Evolutionary conservation across 1,140 invertebrate genomes (phyloP).

Genomic region (Leptoteleia sp.): DNA sequence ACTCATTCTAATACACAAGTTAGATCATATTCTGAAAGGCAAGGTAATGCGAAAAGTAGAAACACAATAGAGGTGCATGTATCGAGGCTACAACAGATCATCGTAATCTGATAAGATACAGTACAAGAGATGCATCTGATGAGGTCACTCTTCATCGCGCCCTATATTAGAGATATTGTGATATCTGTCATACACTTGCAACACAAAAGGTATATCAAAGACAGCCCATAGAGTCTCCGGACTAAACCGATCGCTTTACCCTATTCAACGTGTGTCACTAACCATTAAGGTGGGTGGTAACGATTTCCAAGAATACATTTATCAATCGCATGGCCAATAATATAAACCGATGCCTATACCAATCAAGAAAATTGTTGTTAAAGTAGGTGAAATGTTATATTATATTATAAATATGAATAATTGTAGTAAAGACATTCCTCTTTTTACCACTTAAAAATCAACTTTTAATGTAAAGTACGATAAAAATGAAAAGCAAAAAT

Average conservation of each 20-base stretch:
- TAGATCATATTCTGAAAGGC: constrained; percentile 31
- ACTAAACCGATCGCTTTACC: constrained; percentile 12
- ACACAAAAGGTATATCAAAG: constrained; percentile 43
- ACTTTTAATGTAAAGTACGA: too few relatives aligned
- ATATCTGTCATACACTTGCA: constrained; percentile 56
- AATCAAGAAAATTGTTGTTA: too few relatives aligned
- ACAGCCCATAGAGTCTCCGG: constrained; percentile 38
- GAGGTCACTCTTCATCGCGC: constrained; percentile 45
- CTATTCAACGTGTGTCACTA: constrained; percentile 35
- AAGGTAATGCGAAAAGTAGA: constrained; percentile 42
- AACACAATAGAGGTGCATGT: constrained; percentile 45
- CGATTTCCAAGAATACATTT: too few relatives aligned
- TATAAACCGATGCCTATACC: too few relatives aligned
- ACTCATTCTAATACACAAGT: constrained; percentile 31
- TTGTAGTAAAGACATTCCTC: too few relatives aligned
- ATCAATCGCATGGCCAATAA: too few relatives aligned
- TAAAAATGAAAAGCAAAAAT: too few relatives aligned
- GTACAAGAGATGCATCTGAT: constrained; percentile 50
- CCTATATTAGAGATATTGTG: constrained; percentile 56
- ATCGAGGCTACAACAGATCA: constrained; percentile 35
- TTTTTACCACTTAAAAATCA: too few relatives aligned
- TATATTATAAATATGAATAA: too few relatives aligned
- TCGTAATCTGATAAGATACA: constrained; percentile 55
- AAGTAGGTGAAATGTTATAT: too few relatives aligned
- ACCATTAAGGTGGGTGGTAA: constrained; percentile 44